Percentiles rank a stretch among this genome's conserved stretches.
Conservation (phyloP, 2,113 vertebrate species). For the Cyrtonyx montezumae region DNA sequence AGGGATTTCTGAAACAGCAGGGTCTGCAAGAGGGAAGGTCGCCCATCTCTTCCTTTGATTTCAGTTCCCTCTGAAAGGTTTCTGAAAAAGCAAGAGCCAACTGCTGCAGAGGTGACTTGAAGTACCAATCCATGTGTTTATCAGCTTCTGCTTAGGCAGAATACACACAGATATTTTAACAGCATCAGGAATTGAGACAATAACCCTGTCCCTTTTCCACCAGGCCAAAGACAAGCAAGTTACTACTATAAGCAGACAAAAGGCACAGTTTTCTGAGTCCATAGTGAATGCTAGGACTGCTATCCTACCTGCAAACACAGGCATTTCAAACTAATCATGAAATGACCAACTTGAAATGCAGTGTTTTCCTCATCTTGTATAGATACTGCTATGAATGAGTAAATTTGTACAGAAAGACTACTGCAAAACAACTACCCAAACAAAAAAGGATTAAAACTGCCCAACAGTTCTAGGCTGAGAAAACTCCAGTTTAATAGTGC, state of each 20-base stretch:
- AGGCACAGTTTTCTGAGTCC: neutral
- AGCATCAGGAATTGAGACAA: neutral
- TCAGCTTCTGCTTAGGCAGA: neutral
- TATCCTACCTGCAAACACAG: neutral
- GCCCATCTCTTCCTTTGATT: neutral
- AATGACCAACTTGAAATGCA: neutral
- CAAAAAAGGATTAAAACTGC: neutral
- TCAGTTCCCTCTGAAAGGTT: neutral
- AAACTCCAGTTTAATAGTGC: rapidly evolving
- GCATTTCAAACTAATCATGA: neutral
- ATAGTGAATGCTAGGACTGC: neutral
- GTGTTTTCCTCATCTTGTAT: rapidly evolving
- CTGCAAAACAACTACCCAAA: no score
- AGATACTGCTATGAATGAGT: neutral
- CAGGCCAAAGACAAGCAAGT: neutral
- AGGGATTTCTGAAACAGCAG: rapidly evolving
- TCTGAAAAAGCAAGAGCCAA: neutral
- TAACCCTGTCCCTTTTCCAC: neutral
- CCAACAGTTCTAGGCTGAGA: neutral
- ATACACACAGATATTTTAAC: neutral
- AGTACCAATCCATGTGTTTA: neutral
- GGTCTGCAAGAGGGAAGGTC: neutral
- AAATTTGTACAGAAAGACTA: neutral
- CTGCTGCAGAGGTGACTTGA: neutral
- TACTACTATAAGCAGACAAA: rapidly evolving